Evolutionary conservation across 2,113 vertebrate species (phyloP), one percentile per base, ranked within the genome.

Genomic region (Leptodactylus fuscus): DNA sequence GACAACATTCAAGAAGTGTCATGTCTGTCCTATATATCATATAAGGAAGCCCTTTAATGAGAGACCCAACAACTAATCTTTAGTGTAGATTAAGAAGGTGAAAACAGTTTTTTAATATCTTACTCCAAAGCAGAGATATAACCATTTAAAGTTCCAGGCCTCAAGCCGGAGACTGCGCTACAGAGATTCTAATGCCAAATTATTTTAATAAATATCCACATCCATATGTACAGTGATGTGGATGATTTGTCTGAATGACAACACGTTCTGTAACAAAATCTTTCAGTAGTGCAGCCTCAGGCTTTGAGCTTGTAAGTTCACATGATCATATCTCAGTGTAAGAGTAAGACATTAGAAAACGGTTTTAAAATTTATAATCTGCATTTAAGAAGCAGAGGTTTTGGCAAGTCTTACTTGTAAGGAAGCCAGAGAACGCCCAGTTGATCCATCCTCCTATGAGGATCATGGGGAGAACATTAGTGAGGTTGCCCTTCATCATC

Each of bases 401-500:
- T 32, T 65, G 13, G 11, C 1, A 7, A 7, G 12, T 90, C 95
- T 93, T 86, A 96, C 95, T 96, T 9, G 94, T 96, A 83, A 96
- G 91, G 51, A 96, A 96, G 32, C 95, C 95, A 65, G 95, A 96
- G 90, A 96, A 96, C 0, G 94, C 94, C 95, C 95, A 96, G 88
- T 96, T 96, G 85, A 96, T 96, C 95, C 95, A 96, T 65, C 95
- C 95, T 29, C 95, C 95, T 2, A 96, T 95, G 85, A 96, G 27
- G 73, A 96, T 95, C 95, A 96, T 96, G 27, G 95, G 95, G 36
- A 96, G 91, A 5, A 96, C 94, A 36, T 96, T 95, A 82, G 93
- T 94, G 81, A 96, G 87, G 83, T 96, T 96, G 18, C 95, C 95
- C 85, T 96, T 96, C 95, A 96, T 95, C 95, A 96, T 96, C 87